Base-by-base conservation (phyloP, 1,140 invertebrate species). In the Zaprionus taronus region DNA sequence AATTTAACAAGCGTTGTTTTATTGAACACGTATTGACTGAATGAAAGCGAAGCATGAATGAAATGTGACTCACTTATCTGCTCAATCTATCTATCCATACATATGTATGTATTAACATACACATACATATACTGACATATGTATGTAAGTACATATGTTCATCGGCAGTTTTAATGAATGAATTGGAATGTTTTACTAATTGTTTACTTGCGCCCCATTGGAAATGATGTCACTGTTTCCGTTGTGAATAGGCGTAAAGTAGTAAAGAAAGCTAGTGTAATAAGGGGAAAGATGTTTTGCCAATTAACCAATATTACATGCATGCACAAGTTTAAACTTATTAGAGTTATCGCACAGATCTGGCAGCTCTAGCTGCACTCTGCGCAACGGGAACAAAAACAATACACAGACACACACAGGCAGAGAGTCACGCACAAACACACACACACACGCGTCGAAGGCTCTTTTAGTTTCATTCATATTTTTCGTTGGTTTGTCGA, bases 401-500 rank as follows among this genome's bases (percentile, higher is more conserved):
- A 73, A 62, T 55, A 31, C 31, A 31, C 44, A 55, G 57, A 34
- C 79, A 64, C 74, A 68, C 28, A 31, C 6, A 9, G 28, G 6
- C 28, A 31, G 7, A 31, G 28, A 31, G 28, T 31, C 28, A 31
- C 24, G 24, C 71, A 64, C 67, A 28, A 31, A 56, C 49, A 28
- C 51, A 34, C 31, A 62, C 20, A 65, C 62, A 24, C 5, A 56
- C 36, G 56, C 47, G 64, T n/a, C 47, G 79, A 86, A 86, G 77
- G 79, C 65, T 83, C 55, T 65, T 74, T 56, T 89, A 81, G 81
- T 89, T 87, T 89, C 85, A 90, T 90, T 89, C 84, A 89, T 89
- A 72, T 65, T 75, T 76, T 79, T 60, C 53, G 31, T 60, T 62
- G 44, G 65, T 60, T 14, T 15, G 62, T 69, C 47, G 24, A 28